Evolutionary conservation across 35 echinoderm and acorn worm genomes (phyloP).

Genomic region (Apostichopus japonicus): DNA sequence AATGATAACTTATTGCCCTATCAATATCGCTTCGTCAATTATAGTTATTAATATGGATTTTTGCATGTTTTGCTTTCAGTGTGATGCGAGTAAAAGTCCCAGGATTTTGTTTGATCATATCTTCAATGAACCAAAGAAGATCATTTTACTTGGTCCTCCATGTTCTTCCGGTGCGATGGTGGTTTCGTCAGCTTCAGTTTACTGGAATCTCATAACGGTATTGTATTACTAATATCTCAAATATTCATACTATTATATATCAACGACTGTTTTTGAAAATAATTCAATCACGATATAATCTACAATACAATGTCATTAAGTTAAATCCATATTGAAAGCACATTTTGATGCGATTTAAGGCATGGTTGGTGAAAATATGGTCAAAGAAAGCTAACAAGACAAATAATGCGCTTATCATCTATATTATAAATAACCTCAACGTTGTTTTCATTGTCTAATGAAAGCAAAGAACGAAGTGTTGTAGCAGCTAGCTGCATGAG

Average conservation of each 20-base stretch:
- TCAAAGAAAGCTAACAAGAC: neutral
- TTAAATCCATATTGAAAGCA: neutral
- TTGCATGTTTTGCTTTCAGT: slow-evolving; percentile 11
- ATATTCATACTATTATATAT: too few species aligned
- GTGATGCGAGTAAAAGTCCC: neutral
- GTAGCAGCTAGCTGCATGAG: too few species aligned
- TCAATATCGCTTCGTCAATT: too few species aligned
- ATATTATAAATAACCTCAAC: neutral
- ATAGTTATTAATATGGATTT: neutral
- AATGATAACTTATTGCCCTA: too few species aligned
- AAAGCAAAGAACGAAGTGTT: too few species aligned
- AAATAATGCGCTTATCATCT: neutral
- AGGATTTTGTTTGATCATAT: slow-evolving; percentile 45
- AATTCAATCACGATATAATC: too few species aligned
- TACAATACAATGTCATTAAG: neutral
- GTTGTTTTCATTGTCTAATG: neutral
- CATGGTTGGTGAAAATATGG: too few species aligned
- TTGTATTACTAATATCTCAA: neutral
- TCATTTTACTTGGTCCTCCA: slow-evolving; percentile 40
- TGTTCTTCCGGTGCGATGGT: slow-evolving; percentile 28
- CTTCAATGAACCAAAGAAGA: slow-evolving; percentile 11
- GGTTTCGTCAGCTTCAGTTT: slow-evolving; percentile 9
- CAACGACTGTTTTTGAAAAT: too few species aligned
- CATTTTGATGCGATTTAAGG: neutral
- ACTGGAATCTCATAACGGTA: slow-evolving; percentile 59